phyloP scores from a whole-genome alignment of 2,888 invertebrate genomes.

The Arctia plantaginis region DNA sequence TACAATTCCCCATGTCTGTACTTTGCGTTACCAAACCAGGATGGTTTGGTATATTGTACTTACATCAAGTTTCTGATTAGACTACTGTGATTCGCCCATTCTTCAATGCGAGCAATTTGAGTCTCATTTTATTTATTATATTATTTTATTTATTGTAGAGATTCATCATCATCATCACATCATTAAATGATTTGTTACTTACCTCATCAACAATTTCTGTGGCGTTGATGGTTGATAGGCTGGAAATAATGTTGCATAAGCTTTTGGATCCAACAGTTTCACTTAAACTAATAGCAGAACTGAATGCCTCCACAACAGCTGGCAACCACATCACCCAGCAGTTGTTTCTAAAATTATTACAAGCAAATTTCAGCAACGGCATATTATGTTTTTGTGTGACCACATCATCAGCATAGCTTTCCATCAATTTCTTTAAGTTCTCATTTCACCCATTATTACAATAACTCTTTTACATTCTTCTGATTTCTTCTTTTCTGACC shows the following conservation, averaged over 20 bases:
- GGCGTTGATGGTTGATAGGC: conserved; percentile 20
- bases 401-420: background rate
- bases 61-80: no score
- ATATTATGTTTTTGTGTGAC: background rate
- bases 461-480: no score
- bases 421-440: background rate
- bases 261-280: conserved; percentile 19
- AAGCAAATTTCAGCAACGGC: background rate
- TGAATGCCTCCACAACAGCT: conserved; percentile 53
- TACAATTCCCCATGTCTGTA: no score
- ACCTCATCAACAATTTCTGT: conserved; percentile 15
- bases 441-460: no score
- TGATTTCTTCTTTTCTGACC: no score
- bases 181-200: conserved; percentile 6
- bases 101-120: background rate
- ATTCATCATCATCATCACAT: background rate
- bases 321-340: conserved; percentile 61
- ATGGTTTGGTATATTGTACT: no score
- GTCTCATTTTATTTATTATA: no score
- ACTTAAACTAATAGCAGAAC: conserved; percentile 33
- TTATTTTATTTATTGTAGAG: background rate
- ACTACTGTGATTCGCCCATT: no score
- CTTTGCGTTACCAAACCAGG: no score
- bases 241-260: conserved; percentile 43
- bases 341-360: conserved; percentile 53